Conservation (phyloP, 1,140 invertebrate species). For the Calliphora vicina region DNA sequence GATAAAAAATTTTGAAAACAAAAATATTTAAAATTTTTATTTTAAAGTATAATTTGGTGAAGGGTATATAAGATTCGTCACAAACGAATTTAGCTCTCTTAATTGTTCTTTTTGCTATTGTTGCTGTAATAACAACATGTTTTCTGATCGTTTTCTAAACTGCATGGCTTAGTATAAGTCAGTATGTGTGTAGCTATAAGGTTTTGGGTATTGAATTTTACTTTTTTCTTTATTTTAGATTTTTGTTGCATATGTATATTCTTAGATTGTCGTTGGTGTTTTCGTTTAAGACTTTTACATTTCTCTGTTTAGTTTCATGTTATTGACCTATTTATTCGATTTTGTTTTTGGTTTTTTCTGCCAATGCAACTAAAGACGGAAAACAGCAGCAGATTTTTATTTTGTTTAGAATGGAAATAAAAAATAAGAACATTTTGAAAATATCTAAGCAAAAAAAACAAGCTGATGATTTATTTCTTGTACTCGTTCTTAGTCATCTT, state of each 20-base stretch:
- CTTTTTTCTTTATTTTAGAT: neutral
- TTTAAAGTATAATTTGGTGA: too few relatives aligned
- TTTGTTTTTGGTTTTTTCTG: neutral
- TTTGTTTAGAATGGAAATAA: neutral
- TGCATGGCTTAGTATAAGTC: neutral
- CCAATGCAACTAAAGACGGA: neutral
- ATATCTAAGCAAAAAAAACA: neutral
- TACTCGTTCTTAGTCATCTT: neutral
- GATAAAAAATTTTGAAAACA: too few relatives aligned
- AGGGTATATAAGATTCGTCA: too few relatives aligned
- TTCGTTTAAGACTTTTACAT: neutral
- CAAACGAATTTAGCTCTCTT: too few relatives aligned
- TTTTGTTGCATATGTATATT: neutral
- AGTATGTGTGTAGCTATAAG: neutral
- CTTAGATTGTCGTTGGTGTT: neutral
- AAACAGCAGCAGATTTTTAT: neutral
- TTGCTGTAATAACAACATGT: neutral
- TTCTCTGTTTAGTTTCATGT: neutral
- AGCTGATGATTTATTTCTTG: conserved; percentile 23
- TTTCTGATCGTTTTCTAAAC: neutral
- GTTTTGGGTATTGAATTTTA: too few relatives aligned
- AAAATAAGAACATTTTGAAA: neutral
- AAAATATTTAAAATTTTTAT: too few relatives aligned
- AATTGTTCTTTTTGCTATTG: neutral
- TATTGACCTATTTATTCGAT: neutral